Evolutionary conservation across 2,797 vertebrate genomes (phyloP), one percentile per base, ranked within the genome.

Genomic region (Pempheris klunzingeri): DNA sequence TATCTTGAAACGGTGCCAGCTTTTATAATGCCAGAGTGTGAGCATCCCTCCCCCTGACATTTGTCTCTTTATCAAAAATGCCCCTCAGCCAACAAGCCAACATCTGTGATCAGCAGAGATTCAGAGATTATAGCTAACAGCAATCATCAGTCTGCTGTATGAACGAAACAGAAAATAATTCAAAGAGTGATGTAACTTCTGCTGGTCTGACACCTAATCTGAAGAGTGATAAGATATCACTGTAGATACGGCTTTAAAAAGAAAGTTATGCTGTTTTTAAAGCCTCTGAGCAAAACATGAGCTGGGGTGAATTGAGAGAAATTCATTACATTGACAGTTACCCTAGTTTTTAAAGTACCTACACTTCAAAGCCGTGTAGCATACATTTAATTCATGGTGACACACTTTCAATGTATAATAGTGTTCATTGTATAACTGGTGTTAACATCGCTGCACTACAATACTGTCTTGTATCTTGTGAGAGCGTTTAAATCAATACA

Each of bases 31-130:
- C 81, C 83, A 76, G 73, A 55, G 79, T 79, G 87, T 55, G 76
- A 87, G 78, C 68, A 81, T 85, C 79, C 83, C 71, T 78, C 80
- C 85, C 78, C 78, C 71, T 88, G 89, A 92, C 89, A 85, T 91
- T 92, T 91, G 83, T 89, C 83, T 92, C 90, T 91, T 90, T 88
- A 90, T 92, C 90, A 85, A 87, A 90, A 93, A 89, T 54, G 63
- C 78, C 87, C 81, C 87, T 86, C 85, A 89, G 87, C 88, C 83
- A 89, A 84, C 84, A 87, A 83, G 69, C 73, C 87, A 87, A 89
- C 87, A 92, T 92, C 87, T 92, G 89, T 88, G 87, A 90, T 93
- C 89, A 89, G 90, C 77, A 76, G 76, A 87, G 88, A 86, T 90
- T 82, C 70, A 20, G 84, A 89, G 90, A 90, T 92, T 87, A 82